phyloP scores from a whole-genome alignment of 2,888 invertebrate genomes.

The Zaprionus bogoriensis region DNA sequence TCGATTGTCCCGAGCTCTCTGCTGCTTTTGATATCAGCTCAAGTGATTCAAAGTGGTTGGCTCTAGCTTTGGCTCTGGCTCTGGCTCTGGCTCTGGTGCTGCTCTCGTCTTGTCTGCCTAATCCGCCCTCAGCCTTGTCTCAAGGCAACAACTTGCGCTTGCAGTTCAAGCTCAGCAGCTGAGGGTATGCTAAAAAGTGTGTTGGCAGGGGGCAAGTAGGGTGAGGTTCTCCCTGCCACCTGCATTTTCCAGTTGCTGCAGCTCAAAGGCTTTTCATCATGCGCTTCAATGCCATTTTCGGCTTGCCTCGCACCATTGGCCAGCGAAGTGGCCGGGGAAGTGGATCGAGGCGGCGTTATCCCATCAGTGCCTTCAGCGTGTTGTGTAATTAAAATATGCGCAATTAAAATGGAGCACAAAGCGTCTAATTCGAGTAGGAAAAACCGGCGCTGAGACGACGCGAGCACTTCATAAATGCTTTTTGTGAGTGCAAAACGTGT shows the following conservation, averaged over 20 bases:
- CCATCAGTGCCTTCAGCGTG: conserved; percentile 22
- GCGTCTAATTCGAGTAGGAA: conserved; percentile 42
- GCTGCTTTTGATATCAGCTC: conserved; percentile 22
- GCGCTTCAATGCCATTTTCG: conserved; percentile 42
- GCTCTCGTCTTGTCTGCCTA: conserved; percentile 20
- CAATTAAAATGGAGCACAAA: conserved; percentile 61
- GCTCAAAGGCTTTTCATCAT: conserved; percentile 30
- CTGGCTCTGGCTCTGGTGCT: too few relatives aligned
- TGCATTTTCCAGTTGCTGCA: not conserved
- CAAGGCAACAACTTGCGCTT: conserved; percentile 56
- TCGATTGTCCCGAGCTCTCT: conserved; percentile 26
- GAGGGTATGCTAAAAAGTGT: too few relatives aligned
- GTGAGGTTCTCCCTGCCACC: not conserved
- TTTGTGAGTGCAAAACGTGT: not conserved
- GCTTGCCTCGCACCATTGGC: conserved; percentile 29
- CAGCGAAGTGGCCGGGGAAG: not conserved
- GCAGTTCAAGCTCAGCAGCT: too few relatives aligned
- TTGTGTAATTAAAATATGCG: conserved; percentile 69
- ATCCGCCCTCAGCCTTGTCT: conserved; percentile 12
- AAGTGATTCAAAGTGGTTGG: conserved; percentile 34
- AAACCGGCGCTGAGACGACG: conserved; percentile 33
- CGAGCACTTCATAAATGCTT: conserved; percentile 39
- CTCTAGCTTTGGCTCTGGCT: too few relatives aligned
- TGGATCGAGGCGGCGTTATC: not conserved
- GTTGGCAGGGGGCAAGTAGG: conserved; percentile 1